phyloP scores from a whole-genome alignment of 2,797 vertebrate species.

The Catostomus latipinnis region DNA sequence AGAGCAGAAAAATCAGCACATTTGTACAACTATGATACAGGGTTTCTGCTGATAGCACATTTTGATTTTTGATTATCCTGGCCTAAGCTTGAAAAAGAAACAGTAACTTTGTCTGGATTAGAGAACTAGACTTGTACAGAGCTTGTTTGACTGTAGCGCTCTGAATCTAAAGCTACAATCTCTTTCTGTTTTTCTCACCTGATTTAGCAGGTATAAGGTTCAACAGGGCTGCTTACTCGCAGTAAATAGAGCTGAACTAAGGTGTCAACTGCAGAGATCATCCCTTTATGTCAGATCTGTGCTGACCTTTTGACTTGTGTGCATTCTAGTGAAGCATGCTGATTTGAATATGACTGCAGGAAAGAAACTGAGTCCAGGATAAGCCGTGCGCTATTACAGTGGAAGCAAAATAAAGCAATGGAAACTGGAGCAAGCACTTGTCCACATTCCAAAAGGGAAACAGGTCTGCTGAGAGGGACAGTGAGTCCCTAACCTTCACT shows the following conservation, averaged over 20 bases:
- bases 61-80: slow-evolving; percentile 11
- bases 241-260: slow-evolving; percentile 38
- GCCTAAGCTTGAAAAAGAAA: slow-evolving; percentile 11
- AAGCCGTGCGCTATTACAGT: not conserved
- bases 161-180: not conserved
- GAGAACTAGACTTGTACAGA: not conserved
- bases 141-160: slow-evolving; percentile 17
- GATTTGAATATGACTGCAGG: slow-evolving; percentile 19
- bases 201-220: slow-evolving; percentile 20
- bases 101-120: slow-evolving; percentile 19
- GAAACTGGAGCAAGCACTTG: slow-evolving; percentile 51
- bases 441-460: slow-evolving; percentile 45
- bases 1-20: slow-evolving; percentile 31
- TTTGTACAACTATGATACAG: slow-evolving; percentile 12
- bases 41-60: slow-evolving; percentile 11
- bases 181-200: not conserved
- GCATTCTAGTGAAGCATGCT: not conserved
- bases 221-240: slow-evolving; percentile 20
- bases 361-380: slow-evolving; percentile 10
- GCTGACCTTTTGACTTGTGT: slow-evolving; percentile 33
- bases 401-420: slow-evolving; percentile 34
- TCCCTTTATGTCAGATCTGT: slow-evolving; percentile 32
- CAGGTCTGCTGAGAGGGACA: slow-evolving; percentile 59
- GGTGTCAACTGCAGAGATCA: slow-evolving; percentile 3
- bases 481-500: slow-evolving; percentile 61